Evolutionary conservation across 2,113 vertebrate species (phyloP), one percentile per base, ranked within the genome.

Genomic region (Tichodroma muraria): DNA sequence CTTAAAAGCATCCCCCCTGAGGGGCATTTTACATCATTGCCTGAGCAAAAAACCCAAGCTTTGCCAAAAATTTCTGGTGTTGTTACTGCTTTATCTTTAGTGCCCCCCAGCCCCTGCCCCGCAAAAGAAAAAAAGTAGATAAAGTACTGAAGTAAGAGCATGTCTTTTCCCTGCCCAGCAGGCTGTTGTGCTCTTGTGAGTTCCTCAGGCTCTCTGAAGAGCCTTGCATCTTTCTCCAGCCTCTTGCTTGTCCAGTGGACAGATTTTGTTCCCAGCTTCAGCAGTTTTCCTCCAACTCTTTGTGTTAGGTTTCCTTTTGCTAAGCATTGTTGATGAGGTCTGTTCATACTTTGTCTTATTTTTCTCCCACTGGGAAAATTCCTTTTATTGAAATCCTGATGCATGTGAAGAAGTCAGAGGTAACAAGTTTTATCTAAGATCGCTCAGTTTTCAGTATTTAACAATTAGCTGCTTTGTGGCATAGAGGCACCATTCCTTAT

Each of bases 51-150:
- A 77, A 71, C 12, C 11, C 10, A 45, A 49, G 8, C 57, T 85
- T 88, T 88, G 44, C 23, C 6, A 16, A 76, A 85, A 45, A 17
- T 24, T 75, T 69, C 6, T 79, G 13, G 6, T 72, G 9, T n/a
- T 9, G 1, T 40, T 81, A 68, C 18, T 81, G 31, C 12, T 75
- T 27, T 1, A 6, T 20, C 19, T 64, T 37, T 79, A 84, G 50
- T 0, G 0, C 40, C 23, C 10, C 40, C 23, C 10, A 1, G 4
- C 3, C 30, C 27, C 5, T 2, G 3, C 4, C 10, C 6, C 27
- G 19, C 44, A 54, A 38, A 25, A 31, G 33, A 42, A 17, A 11
- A n/a, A 30, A 60, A 7, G 16, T 35, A 35, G 35, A 9, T 53
- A 5, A 85, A 66, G 6, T 71, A 20, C 52, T 66, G 42, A 63